These are phyloP conservation scores for Calephelis virginiensis DNA, from an alignment of 1,140 invertebrate species.

Conservation along the genomic window DNA sequence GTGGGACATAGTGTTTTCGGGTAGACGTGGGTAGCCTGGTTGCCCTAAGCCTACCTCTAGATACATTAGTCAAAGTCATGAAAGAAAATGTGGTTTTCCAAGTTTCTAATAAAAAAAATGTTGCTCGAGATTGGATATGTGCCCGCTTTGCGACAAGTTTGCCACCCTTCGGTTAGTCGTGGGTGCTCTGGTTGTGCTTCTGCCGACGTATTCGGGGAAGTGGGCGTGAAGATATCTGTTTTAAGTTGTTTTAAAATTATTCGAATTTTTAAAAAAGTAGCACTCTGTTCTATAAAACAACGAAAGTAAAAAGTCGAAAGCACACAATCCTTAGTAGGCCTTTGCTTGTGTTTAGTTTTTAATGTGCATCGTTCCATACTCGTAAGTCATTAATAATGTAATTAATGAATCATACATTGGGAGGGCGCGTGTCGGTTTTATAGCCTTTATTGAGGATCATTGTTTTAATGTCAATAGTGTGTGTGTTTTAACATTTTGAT, in stretches of 20 bases:
- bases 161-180: no score
- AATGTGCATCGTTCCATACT: constrained; percentile 41
- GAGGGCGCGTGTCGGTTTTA: constrained; percentile 57
- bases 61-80: no score
- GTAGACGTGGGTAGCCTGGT: no score
- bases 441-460: constrained; percentile 38
- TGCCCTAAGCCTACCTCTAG: no score
- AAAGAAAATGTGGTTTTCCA: no score
- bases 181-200: no score
- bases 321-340: neutral
- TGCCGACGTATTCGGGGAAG: no score
- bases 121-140: no score
- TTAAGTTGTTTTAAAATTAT: neutral
- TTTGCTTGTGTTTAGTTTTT: constrained; percentile 51
- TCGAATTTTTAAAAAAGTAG: neutral
- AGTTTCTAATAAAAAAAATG: no score
- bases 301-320: neutral
- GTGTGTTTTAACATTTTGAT: constrained; percentile 10
- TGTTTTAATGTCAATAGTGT: constrained; percentile 33
- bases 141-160: no score
- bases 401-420: constrained; percentile 41
- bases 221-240: neutral
- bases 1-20: neutral
- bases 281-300: neutral
- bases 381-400: constrained; percentile 50